phyloP scores from a whole-genome alignment of 2,797 vertebrate species.

The Peromyscus attwateri region DNA sequence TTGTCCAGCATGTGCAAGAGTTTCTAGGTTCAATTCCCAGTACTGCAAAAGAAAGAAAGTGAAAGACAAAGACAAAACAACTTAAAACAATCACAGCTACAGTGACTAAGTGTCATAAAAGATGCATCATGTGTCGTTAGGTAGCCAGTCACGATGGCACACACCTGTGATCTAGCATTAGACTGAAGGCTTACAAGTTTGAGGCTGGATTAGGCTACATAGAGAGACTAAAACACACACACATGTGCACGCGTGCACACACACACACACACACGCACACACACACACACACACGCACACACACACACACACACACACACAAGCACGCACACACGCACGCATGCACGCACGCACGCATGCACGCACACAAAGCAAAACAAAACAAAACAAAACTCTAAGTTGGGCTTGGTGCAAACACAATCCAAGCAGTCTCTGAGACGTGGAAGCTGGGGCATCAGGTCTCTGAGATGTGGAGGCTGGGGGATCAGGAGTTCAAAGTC shows the following conservation, averaged over 20 bases:
- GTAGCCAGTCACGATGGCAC: neutral
- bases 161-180: neutral
- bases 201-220: neutral
- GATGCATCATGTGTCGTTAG: neutral
- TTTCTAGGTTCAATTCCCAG: neutral
- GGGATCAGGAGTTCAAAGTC: neutral
- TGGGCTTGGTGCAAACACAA: neutral
- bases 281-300: too few species aligned
- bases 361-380: too few species aligned
- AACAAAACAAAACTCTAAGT: neutral
- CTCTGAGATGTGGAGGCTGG: neutral
- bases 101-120: neutral
- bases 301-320: too few species aligned
- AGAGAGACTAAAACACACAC: neutral
- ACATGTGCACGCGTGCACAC: neutral
- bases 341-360: too few species aligned
- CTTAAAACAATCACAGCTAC: neutral
- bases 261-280: too few species aligned
- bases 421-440: neutral
- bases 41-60: neutral
- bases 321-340: neutral
- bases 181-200: neutral
- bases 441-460: neutral
- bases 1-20: neutral
- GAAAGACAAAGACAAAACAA: neutral